A percentile compares a stretch with the other conserved stretches of the same genome.
Conservation (phyloP, 2,113 vertebrate genomes). For the Nicator chloris region DNA sequence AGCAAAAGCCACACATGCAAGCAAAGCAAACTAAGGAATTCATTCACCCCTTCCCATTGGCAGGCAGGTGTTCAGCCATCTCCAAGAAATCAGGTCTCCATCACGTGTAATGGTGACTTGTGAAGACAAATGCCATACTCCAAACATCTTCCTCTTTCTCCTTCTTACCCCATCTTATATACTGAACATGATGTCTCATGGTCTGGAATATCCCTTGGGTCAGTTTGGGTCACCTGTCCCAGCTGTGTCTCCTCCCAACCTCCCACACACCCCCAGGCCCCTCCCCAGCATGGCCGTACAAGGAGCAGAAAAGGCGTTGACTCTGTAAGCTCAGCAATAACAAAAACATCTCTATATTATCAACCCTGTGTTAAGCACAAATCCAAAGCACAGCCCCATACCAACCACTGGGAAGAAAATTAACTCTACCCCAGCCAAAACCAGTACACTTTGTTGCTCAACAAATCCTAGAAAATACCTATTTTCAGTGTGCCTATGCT, state of each 20-base stretch:
- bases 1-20: background rate
- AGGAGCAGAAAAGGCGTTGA: background rate
- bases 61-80: background rate
- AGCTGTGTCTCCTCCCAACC: background rate
- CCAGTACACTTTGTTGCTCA: background rate
- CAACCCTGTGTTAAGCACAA: background rate
- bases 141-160: background rate
- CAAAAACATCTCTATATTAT: background rate
- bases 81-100: background rate
- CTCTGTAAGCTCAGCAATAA: background rate
- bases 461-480: background rate
- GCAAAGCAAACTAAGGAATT: background rate
- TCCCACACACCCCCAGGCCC: background rate
- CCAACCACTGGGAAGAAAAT: background rate
- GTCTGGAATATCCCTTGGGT: background rate
- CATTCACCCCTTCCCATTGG: background rate
- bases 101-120: background rate
- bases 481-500: background rate
- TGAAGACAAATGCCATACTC: background rate
- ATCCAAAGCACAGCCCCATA: background rate
- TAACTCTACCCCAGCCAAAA: background rate
- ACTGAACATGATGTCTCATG: background rate
- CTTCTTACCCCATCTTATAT: background rate
- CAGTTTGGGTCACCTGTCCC: background rate
- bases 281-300: background rate